These are phyloP conservation scores for Petrosia ficiformis DNA, from an alignment of 37 sponge, comb jelly and placozoan species.

Conservation along the genomic window DNA sequence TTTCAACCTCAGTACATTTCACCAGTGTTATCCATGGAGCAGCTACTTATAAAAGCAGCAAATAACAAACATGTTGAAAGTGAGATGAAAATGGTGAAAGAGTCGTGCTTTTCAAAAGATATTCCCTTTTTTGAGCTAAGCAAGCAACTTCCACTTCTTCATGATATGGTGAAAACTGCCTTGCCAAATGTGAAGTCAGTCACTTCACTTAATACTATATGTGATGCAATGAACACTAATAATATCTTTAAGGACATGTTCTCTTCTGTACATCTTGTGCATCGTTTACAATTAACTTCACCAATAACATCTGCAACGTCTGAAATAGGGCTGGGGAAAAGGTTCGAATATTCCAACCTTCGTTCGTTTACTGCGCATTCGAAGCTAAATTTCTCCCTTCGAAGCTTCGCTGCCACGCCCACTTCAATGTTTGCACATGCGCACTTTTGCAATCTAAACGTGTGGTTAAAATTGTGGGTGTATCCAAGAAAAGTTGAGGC, in stretches of 20 bases:
- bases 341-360: too few species aligned
- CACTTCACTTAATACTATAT: slow-evolving; percentile 46
- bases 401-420: too few species aligned
- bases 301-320: slow-evolving; percentile 73
- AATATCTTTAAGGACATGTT: slow-evolving; percentile 29
- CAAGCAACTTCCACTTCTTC: slow-evolving; percentile 41
- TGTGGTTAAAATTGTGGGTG: too few species aligned
- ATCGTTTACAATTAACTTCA: slow-evolving; percentile 60
- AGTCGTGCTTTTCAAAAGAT: slow-evolving; percentile 55
- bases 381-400: too few species aligned
- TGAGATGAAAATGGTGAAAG: slow-evolving; percentile 11
- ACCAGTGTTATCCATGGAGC: slow-evolving; percentile 26
- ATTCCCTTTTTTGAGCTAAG: slow-evolving; percentile 20
- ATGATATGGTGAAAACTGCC: slow-evolving; percentile 44
- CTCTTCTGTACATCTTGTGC: slow-evolving; percentile 29
- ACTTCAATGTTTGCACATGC: too few species aligned
- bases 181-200: slow-evolving; percentile 43
- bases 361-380: too few species aligned
- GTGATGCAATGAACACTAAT: slow-evolving; percentile 52
- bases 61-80: slow-evolving; percentile 29
- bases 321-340: too few species aligned
- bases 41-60: slow-evolving; percentile 34
- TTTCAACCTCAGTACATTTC: slow-evolving; percentile 30
- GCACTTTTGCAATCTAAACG: too few species aligned
- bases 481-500: too few species aligned